Evolutionary conservation across 2,113 vertebrate genomes (phyloP), one percentile per base, ranked within the genome.

Genomic region (Lanius ludovicianus): DNA sequence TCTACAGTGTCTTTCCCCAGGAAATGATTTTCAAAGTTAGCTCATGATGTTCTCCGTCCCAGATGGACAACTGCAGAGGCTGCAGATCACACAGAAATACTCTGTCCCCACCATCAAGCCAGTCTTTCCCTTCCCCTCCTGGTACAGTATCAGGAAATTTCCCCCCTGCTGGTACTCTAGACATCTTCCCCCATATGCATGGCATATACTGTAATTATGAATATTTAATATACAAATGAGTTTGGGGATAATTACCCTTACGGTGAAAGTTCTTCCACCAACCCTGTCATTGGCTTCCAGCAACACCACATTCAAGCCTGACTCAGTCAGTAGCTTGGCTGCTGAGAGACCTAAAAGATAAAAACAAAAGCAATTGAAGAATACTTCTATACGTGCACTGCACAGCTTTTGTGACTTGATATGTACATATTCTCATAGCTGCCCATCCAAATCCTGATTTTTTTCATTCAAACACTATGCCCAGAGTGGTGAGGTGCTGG

Each of bases 201-300:
- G 41, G 22, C n/a, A 68, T 28, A 56, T 7, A 10, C 12, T 62
- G 2, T 7, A 39, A 39, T 2, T 28, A 53, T 3, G 5, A 62
- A 25, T 15, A 56, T 33, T 35, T 9, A 59, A 15, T 0, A 15
- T 15, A 90, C 10, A 81, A 63, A 75, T 25, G 15, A 35, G 7
- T 67, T n/a, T 78, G 42, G 76, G 39, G 37, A 63, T 68, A 97
- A 97, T 98, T 98, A 99, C 99, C 98, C 96, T 98, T 41, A 98
- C 73, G 1, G 99, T 99, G 90, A 98, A 99, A 84, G 99, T 99
- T 89, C 99, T 98, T 85, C 99, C 99, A 75, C 99, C 99, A 64
- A 99, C 99, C 15, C 99, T 98, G 83, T 99, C 97, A 78, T 98
- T 98, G 78, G 99, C 99, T 98, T 99, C 99, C 97, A 99, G 94